Base-by-base conservation (phyloP, 92 coral and sea anemone species). In the Montipora capitata region DNA sequence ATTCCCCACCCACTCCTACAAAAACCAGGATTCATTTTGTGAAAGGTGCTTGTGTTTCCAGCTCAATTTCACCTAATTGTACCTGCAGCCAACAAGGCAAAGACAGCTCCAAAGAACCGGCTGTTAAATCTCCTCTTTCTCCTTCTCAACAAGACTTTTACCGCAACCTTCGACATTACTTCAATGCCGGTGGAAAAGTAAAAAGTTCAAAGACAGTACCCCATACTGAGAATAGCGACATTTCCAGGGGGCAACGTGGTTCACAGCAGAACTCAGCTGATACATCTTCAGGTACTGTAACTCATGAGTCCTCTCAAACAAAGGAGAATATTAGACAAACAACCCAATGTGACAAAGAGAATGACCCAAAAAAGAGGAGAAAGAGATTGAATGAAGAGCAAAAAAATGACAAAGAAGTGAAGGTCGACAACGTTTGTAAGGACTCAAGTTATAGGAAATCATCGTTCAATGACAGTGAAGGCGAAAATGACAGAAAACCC, bases 101-200 rank as follows among this genome's bases (percentile, higher is more conserved):
- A 38, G 2, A 14, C 20, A 9, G 41, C 35, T 73, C 82, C 10
- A 51, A 80, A 14, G 52, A 14, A 8, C 12, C 11, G 15, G 35
- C 85, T 51, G 15, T 49, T 15, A 81, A 68, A 67, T 4, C 66
- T 14, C 40, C 77, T 0, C 76, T 83, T 20, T 83, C 88, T 64
- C 40, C 90, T 16, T 92, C 92, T 11, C 90, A 92, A 7, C 63
- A 90, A 54, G 89, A 94, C 43, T 85, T 95, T 90, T 93, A 93
- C 68, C 74, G 68, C 35, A 93, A 95, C 65, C 87, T 95, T 69
- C 74, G 86, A 11, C 48, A 79, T 56, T 93, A 95, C 86, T 93
- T 93, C 35, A 27, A 27, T 84, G 90, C 82, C 4, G 74, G 79
- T 45, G 95, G 91, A 12, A 85, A 87, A 14, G 92, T 82, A 2